phyloP scores from a whole-genome alignment of 2,113 vertebrate genomes.

The Scophthalmus maximus region DNA sequence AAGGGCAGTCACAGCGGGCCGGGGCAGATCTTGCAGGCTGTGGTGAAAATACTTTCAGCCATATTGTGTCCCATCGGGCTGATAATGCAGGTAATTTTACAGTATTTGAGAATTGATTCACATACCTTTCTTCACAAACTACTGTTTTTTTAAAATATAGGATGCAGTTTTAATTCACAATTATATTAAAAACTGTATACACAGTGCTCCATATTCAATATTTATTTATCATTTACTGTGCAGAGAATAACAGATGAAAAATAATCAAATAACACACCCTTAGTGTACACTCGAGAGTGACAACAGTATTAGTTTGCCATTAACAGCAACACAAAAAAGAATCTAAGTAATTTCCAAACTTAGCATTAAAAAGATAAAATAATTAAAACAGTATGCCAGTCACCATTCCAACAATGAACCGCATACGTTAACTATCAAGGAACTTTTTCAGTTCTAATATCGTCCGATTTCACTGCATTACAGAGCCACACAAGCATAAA shows the following conservation, averaged over 20 bases:
- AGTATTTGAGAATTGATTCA: no score
- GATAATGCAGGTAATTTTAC: no score
- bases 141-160: background rate
- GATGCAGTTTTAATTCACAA: background rate
- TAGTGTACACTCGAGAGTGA: constrained; percentile 6
- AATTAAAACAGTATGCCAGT: constrained; percentile 24
- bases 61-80: no score
- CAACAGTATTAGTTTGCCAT: constrained; percentile 3
- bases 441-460: constrained; percentile 2
- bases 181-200: constrained; percentile 39
- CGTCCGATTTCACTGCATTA: constrained; percentile 18
- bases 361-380: constrained; percentile 28
- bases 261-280: constrained; percentile 18
- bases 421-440: background rate
- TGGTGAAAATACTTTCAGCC: no score
- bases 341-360: constrained; percentile 23
- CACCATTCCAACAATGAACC: constrained; percentile 24
- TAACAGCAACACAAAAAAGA: constrained; percentile 10
- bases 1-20: no score
- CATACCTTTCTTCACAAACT: no score
- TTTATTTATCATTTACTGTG: constrained; percentile 48
- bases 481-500: constrained; percentile 24
- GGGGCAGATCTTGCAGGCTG: no score
- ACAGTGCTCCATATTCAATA: constrained; percentile 23
- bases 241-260: constrained; percentile 32